These are phyloP conservation scores for Patella ulyssiponensis DNA, from an alignment of 2,888 invertebrate species.

Conservation along the genomic window DNA sequence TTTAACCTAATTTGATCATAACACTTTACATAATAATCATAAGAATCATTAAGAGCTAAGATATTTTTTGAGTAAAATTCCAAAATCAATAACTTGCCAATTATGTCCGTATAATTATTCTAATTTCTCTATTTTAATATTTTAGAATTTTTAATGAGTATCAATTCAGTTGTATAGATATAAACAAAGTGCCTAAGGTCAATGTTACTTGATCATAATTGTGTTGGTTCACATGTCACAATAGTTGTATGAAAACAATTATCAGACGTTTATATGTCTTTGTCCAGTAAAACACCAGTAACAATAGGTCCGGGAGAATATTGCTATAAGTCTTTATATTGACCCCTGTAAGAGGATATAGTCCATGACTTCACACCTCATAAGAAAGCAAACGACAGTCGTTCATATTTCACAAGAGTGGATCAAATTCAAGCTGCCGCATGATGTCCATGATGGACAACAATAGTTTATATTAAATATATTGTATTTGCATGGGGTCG, in stretches of 20 bases:
- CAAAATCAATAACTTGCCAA: too few species aligned
- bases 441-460: slow-evolving; percentile 6
- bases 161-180: too few species aligned
- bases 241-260: slow-evolving; percentile 3
- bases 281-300: background rate
- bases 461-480: slow-evolving; percentile 9
- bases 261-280: background rate
- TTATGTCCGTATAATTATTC: too few species aligned
- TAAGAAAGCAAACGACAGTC: background rate
- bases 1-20: too few species aligned
- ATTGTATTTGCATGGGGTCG: background rate
- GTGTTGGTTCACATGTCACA: background rate
- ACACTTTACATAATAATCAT: too few species aligned
- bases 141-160: too few species aligned
- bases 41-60: too few species aligned
- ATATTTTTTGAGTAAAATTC: too few species aligned
- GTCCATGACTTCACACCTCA: background rate
- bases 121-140: too few species aligned
- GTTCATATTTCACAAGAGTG: slow-evolving; percentile 1
- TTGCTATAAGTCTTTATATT: background rate
- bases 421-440: background rate
- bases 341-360: slow-evolving; percentile 2
- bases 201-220: too few species aligned
- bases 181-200: too few species aligned
- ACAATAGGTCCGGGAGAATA: background rate